Evolutionary conservation across 2,888 invertebrate species (phyloP).

Genomic region (Scrobipalpa atriplicella): DNA sequence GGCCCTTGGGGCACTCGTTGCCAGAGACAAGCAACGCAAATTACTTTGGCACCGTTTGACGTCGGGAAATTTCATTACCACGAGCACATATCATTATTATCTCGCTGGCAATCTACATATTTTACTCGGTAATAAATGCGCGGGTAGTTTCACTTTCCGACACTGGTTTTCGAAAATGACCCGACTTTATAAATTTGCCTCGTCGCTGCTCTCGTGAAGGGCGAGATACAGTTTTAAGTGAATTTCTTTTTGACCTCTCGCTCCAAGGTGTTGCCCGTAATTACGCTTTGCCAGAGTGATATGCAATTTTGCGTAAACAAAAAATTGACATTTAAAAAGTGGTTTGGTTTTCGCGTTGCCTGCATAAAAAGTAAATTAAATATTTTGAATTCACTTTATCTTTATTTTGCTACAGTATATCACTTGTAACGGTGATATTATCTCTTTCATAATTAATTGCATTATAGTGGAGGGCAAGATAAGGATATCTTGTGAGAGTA

Average conservation of each 20-base stretch:
- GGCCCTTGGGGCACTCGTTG: constrained; percentile 78
- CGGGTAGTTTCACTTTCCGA: constrained; percentile 81
- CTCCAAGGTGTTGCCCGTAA: constrained; percentile 76
- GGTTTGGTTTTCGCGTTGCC: constrained; percentile 18
- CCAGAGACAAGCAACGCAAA: constrained; percentile 81
- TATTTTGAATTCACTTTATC: constrained; percentile 13
- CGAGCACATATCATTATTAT: constrained; percentile 83
- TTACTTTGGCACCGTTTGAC: constrained; percentile 83
- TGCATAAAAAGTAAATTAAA: constrained; percentile 20
- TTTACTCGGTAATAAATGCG: constrained; percentile 81
- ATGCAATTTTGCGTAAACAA: constrained; percentile 75
- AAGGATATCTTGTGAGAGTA: constrained; percentile 2
- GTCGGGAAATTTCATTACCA: constrained; percentile 83
- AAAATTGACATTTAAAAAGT: constrained; percentile 69
- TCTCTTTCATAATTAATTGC: constrained; percentile 13
- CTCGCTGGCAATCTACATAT: constrained; percentile 81
- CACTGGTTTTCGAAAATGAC: constrained; percentile 82
- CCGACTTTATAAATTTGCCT: constrained; percentile 73
- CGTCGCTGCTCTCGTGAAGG: constrained; percentile 69
- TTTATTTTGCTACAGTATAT: constrained; percentile 6
- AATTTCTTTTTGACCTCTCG: constrained; percentile 82
- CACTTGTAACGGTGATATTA: constrained; percentile 6
- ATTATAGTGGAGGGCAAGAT: background rate
- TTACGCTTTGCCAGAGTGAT: constrained; percentile 60
- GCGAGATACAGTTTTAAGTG: constrained; percentile 81